Evolutionary conservation across 2,888 invertebrate genomes (phyloP).

Genomic region (Leucophenga maculata): DNA sequence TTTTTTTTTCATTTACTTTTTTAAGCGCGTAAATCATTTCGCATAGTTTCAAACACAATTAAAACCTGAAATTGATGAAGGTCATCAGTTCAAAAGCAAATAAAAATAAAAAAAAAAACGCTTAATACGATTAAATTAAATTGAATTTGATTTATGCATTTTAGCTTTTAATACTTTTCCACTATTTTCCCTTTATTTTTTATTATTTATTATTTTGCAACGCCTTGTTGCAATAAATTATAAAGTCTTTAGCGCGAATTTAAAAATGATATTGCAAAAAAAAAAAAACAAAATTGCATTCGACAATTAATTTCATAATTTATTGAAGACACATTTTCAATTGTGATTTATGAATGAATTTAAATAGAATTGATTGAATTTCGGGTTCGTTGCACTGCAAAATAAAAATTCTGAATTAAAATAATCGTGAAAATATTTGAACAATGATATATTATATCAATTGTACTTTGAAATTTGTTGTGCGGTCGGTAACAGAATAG

Average conservation of each 20-base stretch:
- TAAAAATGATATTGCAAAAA: constrained; percentile 23
- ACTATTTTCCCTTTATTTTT: not conserved
- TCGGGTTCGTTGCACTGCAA: no score
- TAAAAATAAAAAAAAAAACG: constrained; percentile 33
- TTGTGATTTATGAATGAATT: no score
- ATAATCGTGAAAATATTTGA: no score
- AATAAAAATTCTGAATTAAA: no score
- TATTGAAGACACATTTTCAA: not conserved
- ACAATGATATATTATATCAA: no score
- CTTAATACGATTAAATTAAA: constrained; percentile 55
- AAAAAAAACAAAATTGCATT: constrained; percentile 24
- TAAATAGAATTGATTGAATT: no score
- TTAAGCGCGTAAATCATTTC: constrained; percentile 7
- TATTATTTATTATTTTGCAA: constrained; percentile 38
- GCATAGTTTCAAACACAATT: constrained; percentile 40
- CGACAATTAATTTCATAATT: constrained; percentile 5
- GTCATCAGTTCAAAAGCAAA: constrained; percentile 49
- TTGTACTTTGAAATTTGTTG: no score
- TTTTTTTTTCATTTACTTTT: constrained; percentile 45
- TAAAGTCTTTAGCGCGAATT: not conserved
- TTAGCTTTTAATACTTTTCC: not conserved
- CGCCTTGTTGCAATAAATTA: constrained; percentile 35
- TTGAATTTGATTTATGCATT: constrained; percentile 58
- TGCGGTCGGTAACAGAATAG: no score
- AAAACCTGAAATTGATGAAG: constrained; percentile 54